Evolutionary conservation across 2,113 vertebrate genomes (phyloP).

Genomic region (Alaudala cheleensis): DNA sequence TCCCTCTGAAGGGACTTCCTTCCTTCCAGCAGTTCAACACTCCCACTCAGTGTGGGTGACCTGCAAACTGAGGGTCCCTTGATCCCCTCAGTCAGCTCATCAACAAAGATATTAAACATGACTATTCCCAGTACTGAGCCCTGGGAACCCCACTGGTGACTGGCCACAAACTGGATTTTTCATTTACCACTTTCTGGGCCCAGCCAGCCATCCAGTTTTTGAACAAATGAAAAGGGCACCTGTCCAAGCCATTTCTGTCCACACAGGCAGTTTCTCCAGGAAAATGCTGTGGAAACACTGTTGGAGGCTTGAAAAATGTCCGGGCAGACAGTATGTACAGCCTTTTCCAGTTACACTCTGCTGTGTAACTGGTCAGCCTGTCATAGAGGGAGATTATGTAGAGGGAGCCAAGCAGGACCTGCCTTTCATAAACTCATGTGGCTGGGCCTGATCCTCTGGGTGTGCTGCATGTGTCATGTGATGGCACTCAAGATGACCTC

Average conservation of each 20-base stretch:
- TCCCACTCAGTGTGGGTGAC: fast-evolving
- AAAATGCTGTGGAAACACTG: background rate
- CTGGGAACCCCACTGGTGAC: background rate
- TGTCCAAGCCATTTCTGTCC: background rate
- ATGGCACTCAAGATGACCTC: background rate
- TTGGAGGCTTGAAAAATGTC: background rate
- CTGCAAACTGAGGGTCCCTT: background rate
- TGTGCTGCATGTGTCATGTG: background rate
- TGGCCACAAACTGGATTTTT: background rate
- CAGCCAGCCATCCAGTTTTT: background rate
- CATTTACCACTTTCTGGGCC: background rate
- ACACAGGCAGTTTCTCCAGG: background rate
- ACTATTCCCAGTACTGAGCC: fast-evolving
- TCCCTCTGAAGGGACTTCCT: background rate
- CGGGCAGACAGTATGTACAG: background rate
- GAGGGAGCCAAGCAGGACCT: background rate
- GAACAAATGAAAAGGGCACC: background rate
- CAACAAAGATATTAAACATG: background rate
- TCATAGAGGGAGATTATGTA: background rate
- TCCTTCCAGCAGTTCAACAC: background rate
- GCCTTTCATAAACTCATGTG: background rate
- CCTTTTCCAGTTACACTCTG: background rate
- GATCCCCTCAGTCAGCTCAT: background rate
- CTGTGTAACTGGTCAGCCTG: too few species aligned
- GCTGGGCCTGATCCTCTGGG: background rate